Percentiles rank a stretch among this genome's conserved stretches.
Conservation (phyloP, 2,797 vertebrate genomes). For the Silurus lanzhouensis region DNA sequence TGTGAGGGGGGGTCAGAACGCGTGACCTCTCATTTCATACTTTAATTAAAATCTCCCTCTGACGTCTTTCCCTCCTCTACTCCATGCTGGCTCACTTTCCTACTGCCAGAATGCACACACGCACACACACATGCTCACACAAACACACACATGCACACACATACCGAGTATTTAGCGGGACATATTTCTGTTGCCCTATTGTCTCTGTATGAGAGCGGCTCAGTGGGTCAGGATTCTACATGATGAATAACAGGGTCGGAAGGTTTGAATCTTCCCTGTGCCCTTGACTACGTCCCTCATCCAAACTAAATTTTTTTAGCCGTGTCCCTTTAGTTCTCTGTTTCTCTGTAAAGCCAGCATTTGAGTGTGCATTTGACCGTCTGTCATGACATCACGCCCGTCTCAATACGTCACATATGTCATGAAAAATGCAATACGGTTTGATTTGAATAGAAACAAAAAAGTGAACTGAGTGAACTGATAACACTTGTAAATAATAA, state of each 20-base stretch:
- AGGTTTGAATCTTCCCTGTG: constrained; percentile 4
- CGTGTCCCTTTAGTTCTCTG: background rate
- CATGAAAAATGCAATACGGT: background rate
- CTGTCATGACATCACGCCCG: background rate
- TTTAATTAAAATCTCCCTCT: constrained; percentile 85
- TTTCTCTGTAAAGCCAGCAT: background rate
- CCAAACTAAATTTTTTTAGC: constrained; percentile 4
- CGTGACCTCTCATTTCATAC: constrained; percentile 83
- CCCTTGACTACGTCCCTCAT: constrained; percentile 30
- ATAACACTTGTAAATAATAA: background rate
- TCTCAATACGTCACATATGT: background rate
- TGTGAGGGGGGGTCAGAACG: constrained; percentile 68
- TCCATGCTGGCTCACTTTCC: constrained; percentile 59
- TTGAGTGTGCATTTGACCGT: background rate
- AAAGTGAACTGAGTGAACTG: background rate
- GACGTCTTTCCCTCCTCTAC: constrained; percentile 79
- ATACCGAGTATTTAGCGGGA: constrained; percentile 33
- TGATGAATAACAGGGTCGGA: constrained; percentile 24
- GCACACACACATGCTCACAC: constrained; percentile 32
- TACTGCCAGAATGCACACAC: constrained; percentile 47
- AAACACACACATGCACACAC: constrained; percentile 32
- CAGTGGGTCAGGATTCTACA: constrained; percentile 29
- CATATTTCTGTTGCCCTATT: constrained; percentile 43
- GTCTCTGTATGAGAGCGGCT: constrained; percentile 21
- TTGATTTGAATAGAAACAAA: background rate